Base-by-base conservation (phyloP, 2,797 vertebrate species). In the Nothura maculosa region DNA sequence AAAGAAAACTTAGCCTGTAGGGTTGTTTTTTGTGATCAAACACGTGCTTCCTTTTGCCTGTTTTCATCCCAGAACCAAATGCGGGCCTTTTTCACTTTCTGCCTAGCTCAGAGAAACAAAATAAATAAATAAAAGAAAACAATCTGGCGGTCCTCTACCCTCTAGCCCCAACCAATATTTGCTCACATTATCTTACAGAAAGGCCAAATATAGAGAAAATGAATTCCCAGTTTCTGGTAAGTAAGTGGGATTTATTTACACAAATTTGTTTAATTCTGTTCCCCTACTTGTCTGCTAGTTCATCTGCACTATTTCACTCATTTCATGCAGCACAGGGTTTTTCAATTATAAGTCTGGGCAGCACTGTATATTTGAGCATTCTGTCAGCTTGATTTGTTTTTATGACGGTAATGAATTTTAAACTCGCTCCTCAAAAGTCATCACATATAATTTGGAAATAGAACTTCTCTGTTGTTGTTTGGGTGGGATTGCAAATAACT, bases 261-360 rank as follows among this genome's bases (percentile, higher is more conserved):
- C 81, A 89, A 83, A 96, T 94, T 95, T 93, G 87, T 94, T 94
- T 96, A 93, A 96, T 94, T 96, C 76, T 81, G 36, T 69, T 96
- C 79, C 90, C 38, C 54, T 57, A 57, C 50, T 94, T 93, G 85
- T 95, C 92, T 94, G 73, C 66, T 89, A 55, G 81, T 67, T 96
- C 93, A 90, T 93, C 90, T 92, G 92, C 76, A 94, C 92, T 94
- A 10, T 87, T 96, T 94, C 92, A 69, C 84, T 94, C 92, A 94
- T 94, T 96, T 96, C 93, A 96, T 95, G 94, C 94, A 94, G 95
- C 82, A 83, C 81, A 95, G 89, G 38, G 24, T 94, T 96, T 96
- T 96, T 90, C 95, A 95, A 96, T 96, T 96, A 96, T 93, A 92
- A 93, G 92, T 89, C 69, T 69, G 88, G 82, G 79, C 79, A 92